A percentile compares a stretch with the other conserved stretches of the same genome.
These are phyloP conservation scores for Patella caerulea DNA, from an alignment of 2,888 invertebrate species.

Conservation along the genomic window DNA sequence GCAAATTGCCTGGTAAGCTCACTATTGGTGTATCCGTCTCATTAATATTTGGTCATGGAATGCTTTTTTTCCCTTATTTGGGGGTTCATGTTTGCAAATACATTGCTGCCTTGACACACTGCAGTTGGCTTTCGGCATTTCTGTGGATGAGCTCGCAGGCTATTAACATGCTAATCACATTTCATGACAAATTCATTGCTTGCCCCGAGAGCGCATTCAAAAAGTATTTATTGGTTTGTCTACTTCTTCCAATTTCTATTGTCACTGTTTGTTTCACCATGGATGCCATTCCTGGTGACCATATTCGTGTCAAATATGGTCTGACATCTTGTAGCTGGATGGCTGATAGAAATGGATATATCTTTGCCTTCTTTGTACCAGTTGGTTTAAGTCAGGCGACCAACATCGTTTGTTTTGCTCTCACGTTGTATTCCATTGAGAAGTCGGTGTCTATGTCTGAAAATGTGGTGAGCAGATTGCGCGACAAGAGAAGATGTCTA, in stretches of 20 bases:
- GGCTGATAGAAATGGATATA: slow-evolving; percentile 15
- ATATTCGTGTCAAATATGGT: slow-evolving; percentile 17
- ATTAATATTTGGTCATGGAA: neutral
- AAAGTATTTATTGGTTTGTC: neutral
- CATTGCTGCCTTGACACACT: neutral
- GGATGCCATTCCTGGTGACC: neutral
- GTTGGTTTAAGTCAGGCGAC: slow-evolving; percentile 26
- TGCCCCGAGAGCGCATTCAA: neutral
- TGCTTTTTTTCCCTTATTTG: neutral
- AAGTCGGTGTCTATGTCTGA: neutral
- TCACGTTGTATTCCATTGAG: slow-evolving; percentile 25
- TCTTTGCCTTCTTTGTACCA: slow-evolving; percentile 28
- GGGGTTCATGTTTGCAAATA: neutral
- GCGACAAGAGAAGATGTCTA: slow-evolving; percentile 7
- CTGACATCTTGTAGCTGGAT: slow-evolving; percentile 14
- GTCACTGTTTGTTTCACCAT: neutral
- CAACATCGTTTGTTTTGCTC: slow-evolving; percentile 29
- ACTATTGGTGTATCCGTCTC: neutral
- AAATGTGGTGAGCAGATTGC: slow-evolving; percentile 6
- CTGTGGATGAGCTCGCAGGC: neutral
- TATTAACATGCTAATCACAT: neutral
- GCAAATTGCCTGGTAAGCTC: neutral
- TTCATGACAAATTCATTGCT: neutral
- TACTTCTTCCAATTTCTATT: neutral
- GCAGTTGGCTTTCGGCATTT: neutral